A percentile compares a stretch with the other conserved stretches of the same genome.
Evolutionary conservation across 2,888 invertebrate genomes (phyloP).

Genomic region (Apotomis turbidana): DNA sequence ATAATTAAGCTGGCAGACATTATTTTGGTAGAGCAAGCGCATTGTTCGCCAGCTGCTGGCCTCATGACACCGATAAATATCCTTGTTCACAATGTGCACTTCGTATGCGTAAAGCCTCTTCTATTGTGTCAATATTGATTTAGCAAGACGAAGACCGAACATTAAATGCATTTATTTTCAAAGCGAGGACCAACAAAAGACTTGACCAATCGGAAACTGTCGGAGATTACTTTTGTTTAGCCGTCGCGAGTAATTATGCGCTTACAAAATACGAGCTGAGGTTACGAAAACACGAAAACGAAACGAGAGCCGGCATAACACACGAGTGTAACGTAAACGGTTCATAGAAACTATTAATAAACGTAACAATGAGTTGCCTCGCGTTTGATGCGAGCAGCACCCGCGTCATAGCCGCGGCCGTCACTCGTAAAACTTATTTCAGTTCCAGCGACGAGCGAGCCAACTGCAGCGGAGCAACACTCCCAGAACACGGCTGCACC

Average conservation of each 20-base stretch:
- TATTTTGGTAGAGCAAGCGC: conserved; percentile 56
- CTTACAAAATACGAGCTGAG: conserved; percentile 64
- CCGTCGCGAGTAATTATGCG: conserved; percentile 53
- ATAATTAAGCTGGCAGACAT: conserved; percentile 64
- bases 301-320: conserved; percentile 54
- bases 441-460: conserved; percentile 60
- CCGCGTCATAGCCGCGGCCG: conserved; percentile 69
- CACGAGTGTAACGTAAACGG: conserved; percentile 67
- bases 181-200: conserved; percentile 47
- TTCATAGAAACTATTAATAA: conserved; percentile 77
- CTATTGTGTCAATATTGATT: conserved; percentile 53
- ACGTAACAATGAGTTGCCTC: conserved; percentile 76
- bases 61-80: conserved; percentile 72
- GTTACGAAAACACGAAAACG: conserved; percentile 71
- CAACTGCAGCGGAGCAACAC: conserved; percentile 57
- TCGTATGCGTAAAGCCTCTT: conserved; percentile 44
- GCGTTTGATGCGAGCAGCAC: conserved; percentile 66
- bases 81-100: conserved; percentile 53
- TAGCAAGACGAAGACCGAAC: conserved; percentile 51
- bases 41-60: conserved; percentile 66
- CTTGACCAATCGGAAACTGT: conserved; percentile 38
- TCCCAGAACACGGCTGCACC: conserved; percentile 30
- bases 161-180: conserved; percentile 32
- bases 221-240: conserved; percentile 39
- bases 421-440: conserved; percentile 80